Conservation (phyloP, 2,888 invertebrate genomes). For the Meganola albula region DNA sequence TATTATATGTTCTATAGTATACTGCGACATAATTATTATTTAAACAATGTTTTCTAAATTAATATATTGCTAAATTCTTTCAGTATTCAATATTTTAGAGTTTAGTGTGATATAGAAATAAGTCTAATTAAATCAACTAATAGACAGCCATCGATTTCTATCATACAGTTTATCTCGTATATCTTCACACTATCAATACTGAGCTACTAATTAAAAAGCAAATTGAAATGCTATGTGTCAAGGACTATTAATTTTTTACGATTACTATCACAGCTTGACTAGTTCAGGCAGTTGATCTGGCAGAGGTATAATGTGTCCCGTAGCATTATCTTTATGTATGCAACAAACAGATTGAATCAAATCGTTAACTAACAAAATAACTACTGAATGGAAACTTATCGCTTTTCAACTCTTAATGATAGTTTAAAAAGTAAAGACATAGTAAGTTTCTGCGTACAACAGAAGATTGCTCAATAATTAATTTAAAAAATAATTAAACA, state of each 20-base stretch:
- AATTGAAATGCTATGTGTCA: slow-evolving; percentile 59
- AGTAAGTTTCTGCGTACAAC: slow-evolving; percentile 21
- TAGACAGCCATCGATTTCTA: no score
- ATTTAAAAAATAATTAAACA: slow-evolving; percentile 16
- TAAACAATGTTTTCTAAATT: no score
- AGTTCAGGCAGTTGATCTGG: slow-evolving; percentile 19
- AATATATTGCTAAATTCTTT: no score
- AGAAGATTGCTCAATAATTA: slow-evolving; percentile 14
- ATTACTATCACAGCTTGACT: slow-evolving; percentile 43
- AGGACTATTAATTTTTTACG: slow-evolving; percentile 67
- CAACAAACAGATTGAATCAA: slow-evolving; percentile 50
- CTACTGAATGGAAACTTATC: slow-evolving; percentile 47
- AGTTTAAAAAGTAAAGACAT: slow-evolving; percentile 31
- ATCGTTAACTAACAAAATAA: slow-evolving; percentile 54
- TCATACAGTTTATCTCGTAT: slow-evolving; percentile 28
- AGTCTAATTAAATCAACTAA: no score
- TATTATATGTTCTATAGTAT: no score
- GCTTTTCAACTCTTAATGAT: slow-evolving; percentile 35
- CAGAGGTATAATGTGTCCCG: slow-evolving; percentile 40
- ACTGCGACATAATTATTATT: slow-evolving; percentile 27
- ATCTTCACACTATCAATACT: slow-evolving; percentile 30
- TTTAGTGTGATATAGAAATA: no score
- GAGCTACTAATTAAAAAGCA: slow-evolving; percentile 56
- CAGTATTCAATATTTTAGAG: no score
- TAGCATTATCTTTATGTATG: slow-evolving; percentile 51